phyloP scores from a whole-genome alignment of 2,113 vertebrate species.

The Leptobrachium leishanense region DNA sequence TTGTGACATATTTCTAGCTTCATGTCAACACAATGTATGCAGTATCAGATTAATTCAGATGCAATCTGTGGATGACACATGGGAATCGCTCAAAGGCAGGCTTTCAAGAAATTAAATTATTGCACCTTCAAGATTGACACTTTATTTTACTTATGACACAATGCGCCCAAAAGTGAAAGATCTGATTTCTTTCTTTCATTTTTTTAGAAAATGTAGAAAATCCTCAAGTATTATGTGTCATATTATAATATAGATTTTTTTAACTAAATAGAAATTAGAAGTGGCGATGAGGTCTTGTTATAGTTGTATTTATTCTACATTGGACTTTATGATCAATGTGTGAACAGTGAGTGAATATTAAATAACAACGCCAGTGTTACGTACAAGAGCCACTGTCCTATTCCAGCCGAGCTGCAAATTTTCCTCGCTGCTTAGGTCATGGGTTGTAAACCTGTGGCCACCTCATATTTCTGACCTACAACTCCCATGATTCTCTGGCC shows the following conservation, averaged over 20 bases:
- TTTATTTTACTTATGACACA: constrained; percentile 54
- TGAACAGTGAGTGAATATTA: too few species aligned
- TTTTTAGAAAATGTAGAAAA: constrained; percentile 16
- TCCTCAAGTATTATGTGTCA: constrained; percentile 13
- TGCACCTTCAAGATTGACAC: constrained; percentile 55
- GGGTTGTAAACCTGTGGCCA: too few species aligned
- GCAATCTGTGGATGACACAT: constrained; percentile 57
- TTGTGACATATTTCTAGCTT: constrained; percentile 59
- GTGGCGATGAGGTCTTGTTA: constrained; percentile 1
- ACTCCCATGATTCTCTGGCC: too few species aligned
- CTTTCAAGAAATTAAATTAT: constrained; percentile 52
- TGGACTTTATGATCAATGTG: too few species aligned
- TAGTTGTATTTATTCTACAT: background rate
- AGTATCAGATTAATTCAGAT: constrained; percentile 58
- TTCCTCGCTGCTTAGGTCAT: too few species aligned
- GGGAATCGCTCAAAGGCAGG: constrained; percentile 56
- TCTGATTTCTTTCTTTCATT: background rate
- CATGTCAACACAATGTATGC: constrained; percentile 58
- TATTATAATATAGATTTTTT: background rate
- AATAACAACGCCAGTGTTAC: too few species aligned
- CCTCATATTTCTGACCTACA: too few species aligned
- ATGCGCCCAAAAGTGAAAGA: constrained; percentile 40
- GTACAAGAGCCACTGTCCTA: too few species aligned
- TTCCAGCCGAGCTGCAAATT: too few species aligned
- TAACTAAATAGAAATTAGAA: constrained; percentile 1